phyloP scores from a whole-genome alignment of 1,140 invertebrate genomes.

The Odontomachus brunneus region DNA sequence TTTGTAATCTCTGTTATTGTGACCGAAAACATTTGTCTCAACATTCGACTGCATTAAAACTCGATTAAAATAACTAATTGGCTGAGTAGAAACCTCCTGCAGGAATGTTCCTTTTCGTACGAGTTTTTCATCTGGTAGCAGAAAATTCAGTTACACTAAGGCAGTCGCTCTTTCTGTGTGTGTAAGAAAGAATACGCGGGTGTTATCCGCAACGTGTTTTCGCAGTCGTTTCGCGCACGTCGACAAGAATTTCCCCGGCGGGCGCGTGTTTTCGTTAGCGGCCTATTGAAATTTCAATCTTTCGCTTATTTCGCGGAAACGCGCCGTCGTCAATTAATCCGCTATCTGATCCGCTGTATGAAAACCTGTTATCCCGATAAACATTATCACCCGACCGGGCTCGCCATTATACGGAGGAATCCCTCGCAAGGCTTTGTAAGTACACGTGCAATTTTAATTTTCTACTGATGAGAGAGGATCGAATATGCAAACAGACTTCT shows the following conservation, averaged over 20 bases:
- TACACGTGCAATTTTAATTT: conserved; percentile 9
- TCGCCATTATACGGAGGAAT: background rate
- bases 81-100: no score
- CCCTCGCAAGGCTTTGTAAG: no score
- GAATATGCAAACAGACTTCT: background rate
- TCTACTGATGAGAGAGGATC: background rate
- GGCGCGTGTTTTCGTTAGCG: background rate
- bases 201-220: background rate
- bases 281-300: background rate
- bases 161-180: no score
- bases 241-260: background rate
- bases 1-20: no score
- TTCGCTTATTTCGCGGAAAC: conserved; percentile 11
- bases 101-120: no score
- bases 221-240: background rate
- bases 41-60: no score
- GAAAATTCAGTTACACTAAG: no score
- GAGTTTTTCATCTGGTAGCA: no score
- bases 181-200: background rate
- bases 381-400: background rate
- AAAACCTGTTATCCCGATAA: conserved; percentile 12
- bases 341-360: background rate
- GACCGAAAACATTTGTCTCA: no score
- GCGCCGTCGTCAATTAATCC: conserved; percentile 24
- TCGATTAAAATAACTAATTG: no score